Evolutionary conservation across 2,113 vertebrate species (phyloP).

Genomic region (Passer montanus): DNA sequence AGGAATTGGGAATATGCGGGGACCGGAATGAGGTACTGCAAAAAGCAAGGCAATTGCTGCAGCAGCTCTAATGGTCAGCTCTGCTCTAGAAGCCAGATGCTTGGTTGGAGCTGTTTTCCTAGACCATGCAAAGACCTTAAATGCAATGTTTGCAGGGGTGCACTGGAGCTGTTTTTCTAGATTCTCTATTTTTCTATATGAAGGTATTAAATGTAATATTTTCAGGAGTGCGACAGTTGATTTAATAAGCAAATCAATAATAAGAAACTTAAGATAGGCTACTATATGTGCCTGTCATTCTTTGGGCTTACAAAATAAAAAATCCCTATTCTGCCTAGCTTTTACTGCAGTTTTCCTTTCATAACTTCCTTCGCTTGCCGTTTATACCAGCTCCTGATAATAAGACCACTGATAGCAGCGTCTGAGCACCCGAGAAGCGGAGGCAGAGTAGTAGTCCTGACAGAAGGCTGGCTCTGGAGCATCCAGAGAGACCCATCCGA

Average conservation of each 20-base stretch:
- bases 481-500: neutral
- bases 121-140: neutral
- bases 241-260: neutral
- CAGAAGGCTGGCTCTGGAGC: neutral
- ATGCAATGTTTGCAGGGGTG: neutral
- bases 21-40: neutral
- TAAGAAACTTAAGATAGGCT: neutral
- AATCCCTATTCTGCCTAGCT: neutral
- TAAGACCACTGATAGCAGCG: neutral
- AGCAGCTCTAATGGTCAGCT: neutral
- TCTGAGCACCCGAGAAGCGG: neutral
- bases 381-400: neutral
- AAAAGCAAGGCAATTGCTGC: neutral
- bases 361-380: fast-evolving
- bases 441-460: neutral
- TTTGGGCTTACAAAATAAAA: neutral
- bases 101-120: neutral
- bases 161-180: neutral
- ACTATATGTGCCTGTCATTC: neutral
- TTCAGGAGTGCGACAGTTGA: neutral
- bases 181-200: neutral
- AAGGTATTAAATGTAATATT: neutral
- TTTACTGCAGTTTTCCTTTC: neutral
- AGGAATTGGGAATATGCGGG: neutral
- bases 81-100: neutral